A percentile compares a stretch with the other conserved stretches of the same genome.
These are phyloP conservation scores for Helogale parvula DNA, from an alignment of 2,113 vertebrate genomes.

Conservation along the genomic window DNA sequence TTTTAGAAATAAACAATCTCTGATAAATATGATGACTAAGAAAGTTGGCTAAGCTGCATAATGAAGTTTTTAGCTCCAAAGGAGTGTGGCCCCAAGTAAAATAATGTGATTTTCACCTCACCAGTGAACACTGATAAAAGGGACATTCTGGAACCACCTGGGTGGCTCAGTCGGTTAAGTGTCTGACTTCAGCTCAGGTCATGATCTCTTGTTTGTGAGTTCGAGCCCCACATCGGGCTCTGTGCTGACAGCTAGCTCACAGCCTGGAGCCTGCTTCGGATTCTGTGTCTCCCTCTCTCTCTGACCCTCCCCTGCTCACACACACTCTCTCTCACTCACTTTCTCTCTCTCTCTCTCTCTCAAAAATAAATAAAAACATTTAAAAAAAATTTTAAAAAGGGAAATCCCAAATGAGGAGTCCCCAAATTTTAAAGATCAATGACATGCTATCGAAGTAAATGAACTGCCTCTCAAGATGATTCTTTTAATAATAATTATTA, in stretches of 20 bases:
- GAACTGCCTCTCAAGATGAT: background rate
- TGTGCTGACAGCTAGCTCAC: too few relatives aligned
- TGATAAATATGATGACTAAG: background rate
- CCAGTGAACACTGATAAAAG: background rate
- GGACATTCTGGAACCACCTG: background rate
- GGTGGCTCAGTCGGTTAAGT: too few relatives aligned
- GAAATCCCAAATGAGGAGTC: background rate
- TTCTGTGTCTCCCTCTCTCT: too few relatives aligned
- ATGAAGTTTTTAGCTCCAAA: background rate
- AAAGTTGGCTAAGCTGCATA: background rate
- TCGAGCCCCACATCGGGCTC: too few relatives aligned
- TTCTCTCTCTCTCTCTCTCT: too few relatives aligned
- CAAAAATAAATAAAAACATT: too few relatives aligned
- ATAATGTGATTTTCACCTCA: background rate
- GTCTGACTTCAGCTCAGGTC: too few relatives aligned
- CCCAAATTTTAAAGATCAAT: too few relatives aligned
- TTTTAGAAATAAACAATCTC: background rate
- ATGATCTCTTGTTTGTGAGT: too few relatives aligned
- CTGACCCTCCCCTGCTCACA: too few relatives aligned
- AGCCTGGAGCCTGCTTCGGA: too few relatives aligned
- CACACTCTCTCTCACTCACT: too few relatives aligned
- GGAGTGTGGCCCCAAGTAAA: background rate
- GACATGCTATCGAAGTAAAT: background rate
- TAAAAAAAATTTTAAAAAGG: background rate
- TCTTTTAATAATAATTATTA: background rate